phyloP scores from a whole-genome alignment of 2,888 invertebrate species.

The Coelopa pilipes region DNA sequence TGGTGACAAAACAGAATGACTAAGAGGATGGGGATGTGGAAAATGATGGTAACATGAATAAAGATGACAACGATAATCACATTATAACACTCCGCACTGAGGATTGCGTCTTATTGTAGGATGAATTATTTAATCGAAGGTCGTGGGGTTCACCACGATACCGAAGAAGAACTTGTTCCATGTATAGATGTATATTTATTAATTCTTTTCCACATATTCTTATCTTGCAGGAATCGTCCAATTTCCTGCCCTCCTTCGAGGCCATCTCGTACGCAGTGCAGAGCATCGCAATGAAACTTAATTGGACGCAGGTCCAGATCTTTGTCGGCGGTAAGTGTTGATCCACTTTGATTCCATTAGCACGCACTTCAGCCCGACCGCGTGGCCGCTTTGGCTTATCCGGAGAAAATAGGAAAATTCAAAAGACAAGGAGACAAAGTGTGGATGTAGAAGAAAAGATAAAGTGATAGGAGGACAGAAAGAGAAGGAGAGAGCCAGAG shows the following conservation, averaged over 20 bases:
- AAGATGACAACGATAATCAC: background rate
- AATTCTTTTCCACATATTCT: conserved; percentile 37
- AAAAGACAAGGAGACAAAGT: too few species aligned
- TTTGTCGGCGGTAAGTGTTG: conserved; percentile 66
- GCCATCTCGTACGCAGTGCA: conserved; percentile 66
- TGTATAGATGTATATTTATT: background rate
- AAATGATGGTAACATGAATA: conserved; percentile 19
- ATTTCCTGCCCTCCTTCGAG: conserved; percentile 66
- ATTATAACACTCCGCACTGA: conserved; percentile 13
- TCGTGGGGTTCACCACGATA: too few species aligned
- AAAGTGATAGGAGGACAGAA: too few species aligned
- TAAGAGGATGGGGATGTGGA: background rate
- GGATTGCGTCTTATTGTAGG: too few species aligned
- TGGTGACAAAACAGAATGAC: conserved; percentile 4
- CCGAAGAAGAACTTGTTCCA: too few species aligned
- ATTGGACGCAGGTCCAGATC: conserved; percentile 67
- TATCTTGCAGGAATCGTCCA: conserved; percentile 63
- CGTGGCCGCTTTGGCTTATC: background rate
- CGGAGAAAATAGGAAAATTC: too few species aligned
- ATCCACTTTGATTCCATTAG: conserved; percentile 3
- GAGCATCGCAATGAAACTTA: conserved; percentile 66
- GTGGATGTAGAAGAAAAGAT: too few species aligned
- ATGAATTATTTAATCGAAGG: too few species aligned
- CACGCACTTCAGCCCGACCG: background rate
- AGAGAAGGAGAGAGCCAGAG: too few species aligned